A percentile compares a stretch with the other conserved stretches of the same genome.
These are phyloP conservation scores for Cataglyphis hispanica DNA, from an alignment of 1,140 invertebrate species.

Conservation along the genomic window DNA sequence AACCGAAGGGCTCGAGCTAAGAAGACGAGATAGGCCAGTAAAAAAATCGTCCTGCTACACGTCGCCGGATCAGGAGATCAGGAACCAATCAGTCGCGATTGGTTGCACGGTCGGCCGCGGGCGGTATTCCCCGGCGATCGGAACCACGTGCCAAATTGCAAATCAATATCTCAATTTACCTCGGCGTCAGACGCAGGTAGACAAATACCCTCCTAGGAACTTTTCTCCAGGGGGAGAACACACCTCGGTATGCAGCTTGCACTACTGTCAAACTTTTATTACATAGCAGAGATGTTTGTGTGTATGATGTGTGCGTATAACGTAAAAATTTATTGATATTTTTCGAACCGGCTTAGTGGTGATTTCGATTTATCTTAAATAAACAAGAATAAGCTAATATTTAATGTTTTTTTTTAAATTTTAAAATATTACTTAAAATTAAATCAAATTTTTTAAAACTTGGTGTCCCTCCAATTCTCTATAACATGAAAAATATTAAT, in stretches of 20 bases:
- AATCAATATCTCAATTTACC: conserved; percentile 76
- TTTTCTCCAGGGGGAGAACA: conserved; percentile 35
- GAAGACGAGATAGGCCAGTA: not conserved
- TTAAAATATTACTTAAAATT: not conserved
- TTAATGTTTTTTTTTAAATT: not conserved
- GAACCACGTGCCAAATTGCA: conserved; percentile 74
- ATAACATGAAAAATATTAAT: not conserved
- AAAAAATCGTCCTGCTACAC: conserved; percentile 32
- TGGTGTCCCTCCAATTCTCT: not conserved
- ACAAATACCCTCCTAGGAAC: conserved; percentile 62
- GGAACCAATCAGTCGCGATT: conserved; percentile 70
- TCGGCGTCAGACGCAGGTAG: conserved; percentile 73
- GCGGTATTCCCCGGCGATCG: conserved; percentile 51
- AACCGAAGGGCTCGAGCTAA: not conserved
- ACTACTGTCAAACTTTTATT: conserved; percentile 41
- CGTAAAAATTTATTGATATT: not conserved
- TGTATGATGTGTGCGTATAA: not conserved
- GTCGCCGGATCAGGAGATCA: conserved; percentile 51
- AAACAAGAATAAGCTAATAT: no score
- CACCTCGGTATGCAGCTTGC: conserved; percentile 25
- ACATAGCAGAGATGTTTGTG: not conserved
- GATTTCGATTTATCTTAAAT: conserved; percentile 33
- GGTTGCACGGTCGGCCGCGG: conserved; percentile 55
- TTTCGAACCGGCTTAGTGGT: not conserved
- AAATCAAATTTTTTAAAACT: not conserved